Evolutionary conservation across 2,888 invertebrate species (phyloP).

Genomic region (Rhodophaea formosa): DNA sequence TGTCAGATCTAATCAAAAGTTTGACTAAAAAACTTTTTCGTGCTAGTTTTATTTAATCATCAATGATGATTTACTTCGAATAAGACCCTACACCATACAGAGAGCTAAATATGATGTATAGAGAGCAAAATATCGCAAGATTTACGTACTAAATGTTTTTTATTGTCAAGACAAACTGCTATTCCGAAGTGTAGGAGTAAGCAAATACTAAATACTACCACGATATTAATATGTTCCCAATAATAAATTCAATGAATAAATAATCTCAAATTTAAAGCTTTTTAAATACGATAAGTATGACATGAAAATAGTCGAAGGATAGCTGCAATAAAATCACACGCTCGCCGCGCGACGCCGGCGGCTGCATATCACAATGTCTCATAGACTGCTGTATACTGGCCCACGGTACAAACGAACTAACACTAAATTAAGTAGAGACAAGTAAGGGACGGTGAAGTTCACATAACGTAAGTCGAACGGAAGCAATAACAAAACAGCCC

Average conservation of each 20-base stretch:
- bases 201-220: slow-evolving; percentile 44
- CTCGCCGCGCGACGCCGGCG: slow-evolving; percentile 33
- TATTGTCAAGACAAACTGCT: slow-evolving; percentile 64
- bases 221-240: slow-evolving; percentile 54
- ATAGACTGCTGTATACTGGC: slow-evolving; percentile 75
- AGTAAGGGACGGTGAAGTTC: slow-evolving; percentile 72
- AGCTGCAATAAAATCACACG: slow-evolving; percentile 58
- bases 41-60: slow-evolving; percentile 30
- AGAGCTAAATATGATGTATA: slow-evolving; percentile 57
- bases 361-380: slow-evolving; percentile 75
- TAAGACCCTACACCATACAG: slow-evolving; percentile 44
- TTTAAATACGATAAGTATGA: slow-evolving; percentile 65
- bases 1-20: slow-evolving; percentile 5
- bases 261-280: slow-evolving; percentile 80
- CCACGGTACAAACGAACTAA: slow-evolving; percentile 71
- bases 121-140: slow-evolving; percentile 61
- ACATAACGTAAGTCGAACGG: slow-evolving; percentile 48
- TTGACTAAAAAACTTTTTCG: slow-evolving; percentile 42
- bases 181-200: slow-evolving; percentile 39
- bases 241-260: slow-evolving; percentile 59
- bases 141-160: slow-evolving; percentile 47
- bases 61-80: slow-evolving; percentile 14
- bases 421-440: slow-evolving; percentile 77
- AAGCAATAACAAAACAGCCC: slow-evolving; percentile 65
- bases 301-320: slow-evolving; percentile 38